Evolutionary conservation across 2,113 vertebrate genomes (phyloP).

Genomic region (Equus przewalskii): DNA sequence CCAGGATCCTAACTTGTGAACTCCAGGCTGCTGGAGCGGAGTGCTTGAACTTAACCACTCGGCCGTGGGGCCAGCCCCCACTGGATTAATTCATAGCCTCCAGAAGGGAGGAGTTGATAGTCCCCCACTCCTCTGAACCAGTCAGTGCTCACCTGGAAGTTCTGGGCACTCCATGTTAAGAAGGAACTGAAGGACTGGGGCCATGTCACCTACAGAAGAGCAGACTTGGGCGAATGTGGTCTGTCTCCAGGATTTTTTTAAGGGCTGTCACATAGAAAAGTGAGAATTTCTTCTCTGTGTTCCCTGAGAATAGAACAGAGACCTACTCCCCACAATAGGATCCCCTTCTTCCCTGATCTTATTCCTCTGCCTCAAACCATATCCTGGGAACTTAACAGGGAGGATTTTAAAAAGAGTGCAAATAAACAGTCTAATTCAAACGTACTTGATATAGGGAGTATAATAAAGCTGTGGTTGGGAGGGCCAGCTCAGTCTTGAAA

Average conservation of each 20-base stretch:
- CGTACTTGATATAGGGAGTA: not conserved
- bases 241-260: not conserved
- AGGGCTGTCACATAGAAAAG: not conserved
- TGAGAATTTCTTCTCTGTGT: not conserved
- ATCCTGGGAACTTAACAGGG: not conserved
- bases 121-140: not conserved
- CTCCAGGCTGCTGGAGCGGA: no score
- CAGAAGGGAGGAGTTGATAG: not conserved
- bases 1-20: no score
- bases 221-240: not conserved
- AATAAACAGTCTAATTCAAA: constrained; percentile 31
- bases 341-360: not conserved
- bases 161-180: not conserved
- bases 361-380: not conserved
- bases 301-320: not conserved
- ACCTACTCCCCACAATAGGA: not conserved
- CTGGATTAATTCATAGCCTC: not conserved
- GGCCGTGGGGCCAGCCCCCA: no score
- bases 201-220: not conserved
- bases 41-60: no score
- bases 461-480: not conserved
- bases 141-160: not conserved
- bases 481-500: constrained; percentile 16
- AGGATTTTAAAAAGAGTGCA: not conserved
- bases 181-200: not conserved